These are phyloP conservation scores for Todiramphus saurophagus DNA, from an alignment of 2,113 vertebrate species.

Conservation along the genomic window DNA sequence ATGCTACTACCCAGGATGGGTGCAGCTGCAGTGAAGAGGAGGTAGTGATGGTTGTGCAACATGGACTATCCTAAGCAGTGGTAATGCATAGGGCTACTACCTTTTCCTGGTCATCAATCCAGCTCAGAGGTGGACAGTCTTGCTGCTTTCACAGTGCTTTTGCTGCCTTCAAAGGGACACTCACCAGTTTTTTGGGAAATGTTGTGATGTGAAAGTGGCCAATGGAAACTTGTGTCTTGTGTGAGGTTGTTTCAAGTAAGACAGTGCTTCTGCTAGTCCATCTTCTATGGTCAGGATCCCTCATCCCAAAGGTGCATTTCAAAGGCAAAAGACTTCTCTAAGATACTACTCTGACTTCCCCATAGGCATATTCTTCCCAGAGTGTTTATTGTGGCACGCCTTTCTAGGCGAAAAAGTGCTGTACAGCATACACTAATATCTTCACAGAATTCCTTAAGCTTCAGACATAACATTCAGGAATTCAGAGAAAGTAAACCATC, in stretches of 20 bases:
- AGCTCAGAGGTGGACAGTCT: not conserved
- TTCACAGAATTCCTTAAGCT: not conserved
- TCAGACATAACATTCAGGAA: not conserved
- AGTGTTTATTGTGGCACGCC: not conserved
- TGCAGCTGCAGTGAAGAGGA: not conserved
- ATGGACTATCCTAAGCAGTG: not conserved
- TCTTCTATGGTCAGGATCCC: not conserved
- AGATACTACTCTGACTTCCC: not conserved
- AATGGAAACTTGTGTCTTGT: not conserved
- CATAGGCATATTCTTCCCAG: fast-evolving
- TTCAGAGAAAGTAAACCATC: not conserved
- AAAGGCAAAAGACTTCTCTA: not conserved
- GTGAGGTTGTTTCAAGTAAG: not conserved
- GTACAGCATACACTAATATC: not conserved
- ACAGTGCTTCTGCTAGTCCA: not conserved
- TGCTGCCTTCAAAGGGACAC: not conserved
- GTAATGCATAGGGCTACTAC: not conserved
- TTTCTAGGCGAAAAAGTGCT: not conserved
- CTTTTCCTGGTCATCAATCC: not conserved
- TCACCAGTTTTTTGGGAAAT: not conserved
- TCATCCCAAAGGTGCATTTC: not conserved
- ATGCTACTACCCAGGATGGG: not conserved
- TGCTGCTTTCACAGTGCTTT: not conserved
- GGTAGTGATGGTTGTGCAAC: too few relatives aligned
- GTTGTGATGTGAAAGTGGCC: not conserved